Percentiles rank a stretch among this genome's conserved stretches.
phyloP scores from a whole-genome alignment of 2,797 vertebrate genomes.

The Tapera naevia region DNA sequence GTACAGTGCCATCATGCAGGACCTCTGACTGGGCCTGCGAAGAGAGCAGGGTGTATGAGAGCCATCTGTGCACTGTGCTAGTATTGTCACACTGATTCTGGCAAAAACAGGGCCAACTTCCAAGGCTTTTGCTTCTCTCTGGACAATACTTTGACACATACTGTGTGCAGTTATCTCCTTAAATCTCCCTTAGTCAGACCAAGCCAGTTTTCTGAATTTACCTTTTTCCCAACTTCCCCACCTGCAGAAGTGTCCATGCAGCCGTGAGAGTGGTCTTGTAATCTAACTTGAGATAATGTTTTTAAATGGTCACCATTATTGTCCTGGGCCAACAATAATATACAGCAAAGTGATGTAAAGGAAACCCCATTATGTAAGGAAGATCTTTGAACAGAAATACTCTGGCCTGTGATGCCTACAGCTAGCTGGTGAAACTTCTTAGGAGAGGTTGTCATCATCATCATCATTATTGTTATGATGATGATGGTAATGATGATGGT shows the following conservation, averaged over 20 bases:
- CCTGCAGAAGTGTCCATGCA: neutral
- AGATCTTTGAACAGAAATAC: neutral
- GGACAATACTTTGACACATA: neutral
- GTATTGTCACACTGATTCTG: neutral
- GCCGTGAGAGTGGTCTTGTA: neutral
- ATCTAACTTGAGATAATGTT: neutral
- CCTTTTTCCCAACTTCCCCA: neutral
- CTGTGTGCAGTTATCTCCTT: neutral
- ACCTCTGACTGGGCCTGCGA: neutral
- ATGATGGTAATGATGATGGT: too few relatives aligned
- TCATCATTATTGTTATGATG: neutral
- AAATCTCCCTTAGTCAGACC: neutral
- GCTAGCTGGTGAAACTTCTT: neutral
- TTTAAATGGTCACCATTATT: neutral
- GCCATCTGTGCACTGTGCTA: neutral
- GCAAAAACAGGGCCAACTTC: neutral
- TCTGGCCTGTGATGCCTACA: neutral
- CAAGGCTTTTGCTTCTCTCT: neutral
- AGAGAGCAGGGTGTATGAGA: neutral
- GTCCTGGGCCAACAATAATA: neutral
- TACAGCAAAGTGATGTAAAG: neutral
- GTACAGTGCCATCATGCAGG: neutral
- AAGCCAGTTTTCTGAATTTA: neutral
- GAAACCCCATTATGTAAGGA: neutral
- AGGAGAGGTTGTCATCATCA: neutral